Conservation (phyloP, 2,113 vertebrate species). For the Peromyscus californicus region DNA sequence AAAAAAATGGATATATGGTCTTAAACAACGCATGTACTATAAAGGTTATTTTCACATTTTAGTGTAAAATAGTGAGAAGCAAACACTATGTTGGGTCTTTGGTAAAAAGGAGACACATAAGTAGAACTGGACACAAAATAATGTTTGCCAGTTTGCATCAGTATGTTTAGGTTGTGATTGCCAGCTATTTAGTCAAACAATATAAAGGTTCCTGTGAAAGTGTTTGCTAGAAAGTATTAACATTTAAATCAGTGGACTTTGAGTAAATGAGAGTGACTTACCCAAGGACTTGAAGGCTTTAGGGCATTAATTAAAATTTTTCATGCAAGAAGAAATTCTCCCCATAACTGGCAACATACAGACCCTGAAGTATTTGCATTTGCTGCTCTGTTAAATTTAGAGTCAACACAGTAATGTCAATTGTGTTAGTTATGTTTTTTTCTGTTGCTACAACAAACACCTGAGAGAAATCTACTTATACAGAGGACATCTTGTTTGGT, state of each 20-base stretch:
- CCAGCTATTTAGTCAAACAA: background rate
- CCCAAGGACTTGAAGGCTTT: background rate
- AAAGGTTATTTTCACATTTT: background rate
- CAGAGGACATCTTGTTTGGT: background rate
- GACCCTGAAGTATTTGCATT: background rate
- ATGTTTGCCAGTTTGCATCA: background rate
- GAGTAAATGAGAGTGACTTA: background rate
- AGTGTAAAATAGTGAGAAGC: background rate
- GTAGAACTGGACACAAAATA: background rate
- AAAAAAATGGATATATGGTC: background rate
- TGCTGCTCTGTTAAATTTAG: background rate
- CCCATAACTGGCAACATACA: background rate
- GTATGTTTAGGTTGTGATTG: background rate
- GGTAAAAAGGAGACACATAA: background rate
- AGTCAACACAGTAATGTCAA: background rate
- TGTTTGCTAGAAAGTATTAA: background rate
- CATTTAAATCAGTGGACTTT: background rate
- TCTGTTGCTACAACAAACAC: background rate
- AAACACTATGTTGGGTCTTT: background rate
- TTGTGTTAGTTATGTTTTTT: background rate
- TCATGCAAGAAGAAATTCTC: background rate
- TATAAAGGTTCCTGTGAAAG: background rate
- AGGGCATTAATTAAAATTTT: background rate
- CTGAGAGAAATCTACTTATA: background rate
- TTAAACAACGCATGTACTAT: background rate